A percentile compares a stretch with the other conserved stretches of the same genome.
These are phyloP conservation scores for Aporophyla lueneburgensis DNA, from an alignment of 2,888 invertebrate species.

Conservation along the genomic window DNA sequence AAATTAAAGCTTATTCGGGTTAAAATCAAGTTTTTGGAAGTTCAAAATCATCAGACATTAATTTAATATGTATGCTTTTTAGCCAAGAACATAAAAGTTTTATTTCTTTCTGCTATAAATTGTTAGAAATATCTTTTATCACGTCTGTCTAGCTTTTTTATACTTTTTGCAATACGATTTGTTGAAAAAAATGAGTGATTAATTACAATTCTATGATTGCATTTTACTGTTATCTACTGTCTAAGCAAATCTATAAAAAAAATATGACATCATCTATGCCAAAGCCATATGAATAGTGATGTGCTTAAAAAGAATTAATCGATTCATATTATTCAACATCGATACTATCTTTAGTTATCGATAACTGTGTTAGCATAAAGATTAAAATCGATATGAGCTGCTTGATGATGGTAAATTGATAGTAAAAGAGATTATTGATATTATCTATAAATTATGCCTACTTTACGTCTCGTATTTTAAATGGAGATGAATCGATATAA, in stretches of 20 bases:
- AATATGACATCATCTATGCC: slow-evolving; percentile 59
- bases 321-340: slow-evolving; percentile 54
- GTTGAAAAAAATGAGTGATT: slow-evolving; percentile 60
- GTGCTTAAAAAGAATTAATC: slow-evolving; percentile 51
- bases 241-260: slow-evolving; percentile 58
- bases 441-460: slow-evolving; percentile 50
- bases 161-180: slow-evolving; percentile 48
- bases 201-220: slow-evolving; percentile 64
- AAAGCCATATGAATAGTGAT: slow-evolving; percentile 33
- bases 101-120: slow-evolving; percentile 26
- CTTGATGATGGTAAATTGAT: slow-evolving; percentile 46
- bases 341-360: slow-evolving; percentile 55
- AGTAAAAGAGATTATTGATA: slow-evolving; percentile 49
- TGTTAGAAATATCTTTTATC: slow-evolving; percentile 40
- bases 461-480: slow-evolving; percentile 23
- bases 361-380: slow-evolving; percentile 50
- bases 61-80: not conserved
- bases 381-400: slow-evolving; percentile 43
- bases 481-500: slow-evolving; percentile 49
- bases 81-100: not conserved
- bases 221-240: slow-evolving; percentile 61
- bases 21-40: slow-evolving; percentile 2
- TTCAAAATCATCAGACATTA: slow-evolving; percentile 8
- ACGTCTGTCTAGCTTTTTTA: slow-evolving; percentile 47
- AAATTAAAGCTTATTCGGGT: not conserved